Conservation (phyloP, 2,888 invertebrate genomes). For the Orchesella flavescens region DNA sequence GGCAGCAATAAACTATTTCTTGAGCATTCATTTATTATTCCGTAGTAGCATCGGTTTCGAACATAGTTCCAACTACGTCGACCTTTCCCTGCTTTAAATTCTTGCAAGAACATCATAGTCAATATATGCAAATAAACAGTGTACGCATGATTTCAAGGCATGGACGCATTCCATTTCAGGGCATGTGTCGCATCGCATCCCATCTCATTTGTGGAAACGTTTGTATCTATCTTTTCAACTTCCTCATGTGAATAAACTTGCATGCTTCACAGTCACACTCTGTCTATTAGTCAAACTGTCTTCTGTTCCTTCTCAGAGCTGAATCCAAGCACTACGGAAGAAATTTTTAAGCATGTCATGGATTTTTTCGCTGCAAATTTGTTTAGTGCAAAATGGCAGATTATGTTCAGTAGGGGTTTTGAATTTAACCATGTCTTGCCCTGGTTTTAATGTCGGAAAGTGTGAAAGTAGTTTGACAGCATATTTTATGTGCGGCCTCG, state of each 20-base stretch:
- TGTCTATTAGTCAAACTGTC: too few relatives aligned
- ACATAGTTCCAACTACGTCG: slow-evolving; percentile 21
- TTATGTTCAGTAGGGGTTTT: background rate
- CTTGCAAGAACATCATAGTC: background rate
- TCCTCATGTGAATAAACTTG: too few relatives aligned
- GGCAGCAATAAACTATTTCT: slow-evolving; percentile 23
- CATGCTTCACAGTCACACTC: too few relatives aligned
- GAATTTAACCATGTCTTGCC: background rate
- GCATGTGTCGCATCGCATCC: background rate
- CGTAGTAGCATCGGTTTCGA: slow-evolving; percentile 2
- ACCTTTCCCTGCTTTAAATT: slow-evolving; percentile 4
- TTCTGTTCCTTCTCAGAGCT: too few relatives aligned
- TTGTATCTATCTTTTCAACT: too few relatives aligned
- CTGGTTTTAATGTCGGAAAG: slow-evolving; percentile 4
- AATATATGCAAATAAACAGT: background rate
- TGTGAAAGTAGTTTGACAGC: slow-evolving; percentile 32
- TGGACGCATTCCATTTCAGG: slow-evolving; percentile 29
- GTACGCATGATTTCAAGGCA: slow-evolving; percentile 31
- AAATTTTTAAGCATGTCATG: too few relatives aligned
- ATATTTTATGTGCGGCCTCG: slow-evolving; percentile 34
- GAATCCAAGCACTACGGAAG: too few relatives aligned
- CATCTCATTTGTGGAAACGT: background rate
- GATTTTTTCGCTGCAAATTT: too few relatives aligned
- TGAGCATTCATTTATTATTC: slow-evolving; percentile 18
- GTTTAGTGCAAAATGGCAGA: too few relatives aligned